Base-by-base conservation (phyloP, 2,797 vertebrate genomes). In the Coendou prehensilis region DNA sequence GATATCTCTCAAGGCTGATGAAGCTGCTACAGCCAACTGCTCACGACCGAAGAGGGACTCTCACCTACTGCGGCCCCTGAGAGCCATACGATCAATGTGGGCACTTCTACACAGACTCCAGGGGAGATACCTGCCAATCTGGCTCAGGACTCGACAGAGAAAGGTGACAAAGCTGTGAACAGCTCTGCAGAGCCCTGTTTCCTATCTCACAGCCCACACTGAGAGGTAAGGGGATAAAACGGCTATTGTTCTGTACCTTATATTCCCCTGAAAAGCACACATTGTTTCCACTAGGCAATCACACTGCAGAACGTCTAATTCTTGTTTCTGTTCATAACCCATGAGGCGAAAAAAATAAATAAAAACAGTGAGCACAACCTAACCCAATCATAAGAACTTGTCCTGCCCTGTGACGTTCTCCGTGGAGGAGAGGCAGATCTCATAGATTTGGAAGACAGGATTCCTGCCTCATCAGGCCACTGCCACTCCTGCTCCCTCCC, bases 301-400 rank as follows among this genome's bases (percentile, higher is more conserved):
- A 83, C 33, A 91, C 67, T 50, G 83, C 33, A 94, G 94, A 79
- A 88, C 28, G 61, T 92, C 97, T 84, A 92, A 94, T 79, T 97
- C 97, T 98, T 94, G 93, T 80, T 97, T 98, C 96, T 96, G 93
- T 91, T 96, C 54, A 0, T 47, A 90, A 87, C 79, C n/a, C 94
- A 96, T 83, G 95, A 84, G 88, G 71, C 81, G 94, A 63, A 87
- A 97, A 54, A 22, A 69, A n/a, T 15, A 30, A 63, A 30, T 81
- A 78, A 75, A 88, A 92, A 75, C 76, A 95, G 50, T 81, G 98
- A 97, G 98, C 96, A 94, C 91, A 97, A 93, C 93, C 96, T 97
- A 97, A 96, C 97, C 95, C 94, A 96, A 97, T 75, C 95, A 94
- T 28, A 96, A 22, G 96, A 97, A 95, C 92, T 94, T 96, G 88